These are phyloP conservation scores for Semaprochilodus insignis DNA, from an alignment of 2,797 vertebrate species.

Conservation along the genomic window DNA sequence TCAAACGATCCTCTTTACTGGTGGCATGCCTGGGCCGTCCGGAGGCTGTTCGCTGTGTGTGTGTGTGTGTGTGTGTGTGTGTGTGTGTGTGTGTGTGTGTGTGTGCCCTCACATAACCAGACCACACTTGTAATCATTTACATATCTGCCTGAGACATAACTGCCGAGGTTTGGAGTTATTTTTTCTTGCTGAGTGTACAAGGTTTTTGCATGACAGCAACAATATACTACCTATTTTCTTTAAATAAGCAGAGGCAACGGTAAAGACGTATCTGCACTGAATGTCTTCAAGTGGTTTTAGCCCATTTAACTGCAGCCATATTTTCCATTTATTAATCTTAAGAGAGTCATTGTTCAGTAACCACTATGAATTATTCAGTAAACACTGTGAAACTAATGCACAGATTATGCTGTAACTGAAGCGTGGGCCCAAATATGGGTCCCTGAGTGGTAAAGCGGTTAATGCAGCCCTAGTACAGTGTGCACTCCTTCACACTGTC, in stretches of 20 bases:
- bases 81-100: too few relatives aligned
- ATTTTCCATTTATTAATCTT: background rate
- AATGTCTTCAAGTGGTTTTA: background rate
- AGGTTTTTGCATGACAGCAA: too few relatives aligned
- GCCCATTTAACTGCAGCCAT: background rate
- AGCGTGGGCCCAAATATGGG: background rate
- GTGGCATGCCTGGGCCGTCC: too few relatives aligned
- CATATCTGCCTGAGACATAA: too few relatives aligned
- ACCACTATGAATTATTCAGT: background rate
- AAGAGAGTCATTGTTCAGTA: background rate
- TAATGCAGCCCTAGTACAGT: background rate
- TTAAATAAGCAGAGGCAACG: background rate
- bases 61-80: too few relatives aligned
- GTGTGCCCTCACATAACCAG: too few relatives aligned
- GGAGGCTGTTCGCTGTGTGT: too few relatives aligned
- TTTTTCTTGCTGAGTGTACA: too few relatives aligned
- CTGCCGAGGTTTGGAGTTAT: too few relatives aligned
- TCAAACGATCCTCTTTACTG: too few relatives aligned
- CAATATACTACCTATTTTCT: background rate
- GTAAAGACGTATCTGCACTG: background rate
- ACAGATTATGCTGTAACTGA: background rate
- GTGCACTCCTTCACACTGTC: background rate
- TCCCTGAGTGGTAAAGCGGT: background rate
- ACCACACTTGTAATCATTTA: too few relatives aligned
- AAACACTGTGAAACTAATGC: background rate